These are phyloP conservation scores for Pseudococcus jackbeardsleyi DNA, from an alignment of 2,888 invertebrate species.

Conservation along the genomic window DNA sequence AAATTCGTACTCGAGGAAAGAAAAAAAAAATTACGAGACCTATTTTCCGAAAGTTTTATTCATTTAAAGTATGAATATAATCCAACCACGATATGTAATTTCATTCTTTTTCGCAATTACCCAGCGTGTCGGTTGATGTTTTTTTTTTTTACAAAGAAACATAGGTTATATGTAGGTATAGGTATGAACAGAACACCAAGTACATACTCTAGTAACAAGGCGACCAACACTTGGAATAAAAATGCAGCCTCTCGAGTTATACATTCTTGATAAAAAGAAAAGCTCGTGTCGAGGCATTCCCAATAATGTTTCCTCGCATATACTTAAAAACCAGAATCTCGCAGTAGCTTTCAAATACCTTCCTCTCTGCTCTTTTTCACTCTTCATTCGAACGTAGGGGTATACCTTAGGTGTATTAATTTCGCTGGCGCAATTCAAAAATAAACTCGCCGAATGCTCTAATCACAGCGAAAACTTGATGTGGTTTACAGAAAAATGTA, in stretches of 20 bases:
- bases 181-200: not conserved
- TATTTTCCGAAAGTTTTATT: constrained; percentile 34
- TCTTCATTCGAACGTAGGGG: not conserved
- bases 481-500: constrained; percentile 61
- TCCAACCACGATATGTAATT: not conserved
- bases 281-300: constrained; percentile 30
- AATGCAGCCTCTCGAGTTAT: constrained; percentile 21
- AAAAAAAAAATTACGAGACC: constrained; percentile 33
- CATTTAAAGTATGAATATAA: constrained; percentile 18
- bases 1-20: constrained; percentile 16
- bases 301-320: constrained; percentile 17
- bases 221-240: constrained; percentile 26
- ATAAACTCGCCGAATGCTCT: constrained; percentile 59
- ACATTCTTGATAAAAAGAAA: constrained; percentile 11
- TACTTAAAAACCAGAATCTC: not conserved
- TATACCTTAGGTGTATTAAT: not conserved
- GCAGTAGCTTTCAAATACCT: not conserved
- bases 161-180: not conserved
- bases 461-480: constrained; percentile 22
- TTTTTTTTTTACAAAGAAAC: constrained; percentile 2
- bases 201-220: constrained; percentile 8
- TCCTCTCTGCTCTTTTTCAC: not conserved
- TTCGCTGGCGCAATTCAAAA: not conserved
- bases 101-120: constrained; percentile 17
- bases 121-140: not conserved